A percentile compares a stretch with the other conserved stretches of the same genome.
Conservation (phyloP, 2,797 vertebrate species). For the Podarcis siculus region DNA sequence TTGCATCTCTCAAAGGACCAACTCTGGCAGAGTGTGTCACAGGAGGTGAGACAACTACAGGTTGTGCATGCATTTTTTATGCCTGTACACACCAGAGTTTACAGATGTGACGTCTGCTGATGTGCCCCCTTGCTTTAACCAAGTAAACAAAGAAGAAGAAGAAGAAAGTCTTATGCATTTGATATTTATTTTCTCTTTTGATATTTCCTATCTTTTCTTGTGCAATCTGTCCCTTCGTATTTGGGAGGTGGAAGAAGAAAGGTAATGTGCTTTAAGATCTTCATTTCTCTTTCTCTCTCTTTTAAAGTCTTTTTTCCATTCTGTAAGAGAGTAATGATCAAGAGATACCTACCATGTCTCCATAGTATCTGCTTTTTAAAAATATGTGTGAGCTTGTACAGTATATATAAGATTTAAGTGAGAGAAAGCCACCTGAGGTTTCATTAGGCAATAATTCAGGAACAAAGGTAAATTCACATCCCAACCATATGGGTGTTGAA, state of each 20-base stretch:
- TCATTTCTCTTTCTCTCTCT: background rate
- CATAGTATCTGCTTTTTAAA: background rate
- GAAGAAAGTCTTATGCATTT: slow-evolving; percentile 2
- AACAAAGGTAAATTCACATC: background rate
- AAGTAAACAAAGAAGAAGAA: slow-evolving; percentile 30
- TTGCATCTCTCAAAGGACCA: slow-evolving; percentile 55
- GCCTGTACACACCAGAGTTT: slow-evolving; percentile 20
- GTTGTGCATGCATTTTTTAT: slow-evolving; percentile 63
- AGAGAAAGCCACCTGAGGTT: background rate
- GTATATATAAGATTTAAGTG: background rate
- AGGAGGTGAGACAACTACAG: slow-evolving; percentile 48
- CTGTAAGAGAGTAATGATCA: slow-evolving; percentile 25
- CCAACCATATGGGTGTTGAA: background rate
- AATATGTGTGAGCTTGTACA: background rate
- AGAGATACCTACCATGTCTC: background rate
- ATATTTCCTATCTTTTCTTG: slow-evolving; percentile 26
- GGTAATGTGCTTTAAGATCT: slow-evolving; percentile 26
- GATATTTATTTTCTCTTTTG: background rate
- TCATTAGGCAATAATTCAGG: slow-evolving; percentile 20
- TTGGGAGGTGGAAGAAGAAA: slow-evolving; percentile 33
- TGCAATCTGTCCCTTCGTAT: slow-evolving; percentile 35
- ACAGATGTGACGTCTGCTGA: slow-evolving; percentile 58
- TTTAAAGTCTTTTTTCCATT: slow-evolving; percentile 24
- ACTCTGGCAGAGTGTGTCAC: background rate
- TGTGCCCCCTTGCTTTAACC: slow-evolving; percentile 2